phyloP scores from a whole-genome alignment of 2,113 vertebrate genomes.

The Sinocyclocheilus maitianheensis region DNA sequence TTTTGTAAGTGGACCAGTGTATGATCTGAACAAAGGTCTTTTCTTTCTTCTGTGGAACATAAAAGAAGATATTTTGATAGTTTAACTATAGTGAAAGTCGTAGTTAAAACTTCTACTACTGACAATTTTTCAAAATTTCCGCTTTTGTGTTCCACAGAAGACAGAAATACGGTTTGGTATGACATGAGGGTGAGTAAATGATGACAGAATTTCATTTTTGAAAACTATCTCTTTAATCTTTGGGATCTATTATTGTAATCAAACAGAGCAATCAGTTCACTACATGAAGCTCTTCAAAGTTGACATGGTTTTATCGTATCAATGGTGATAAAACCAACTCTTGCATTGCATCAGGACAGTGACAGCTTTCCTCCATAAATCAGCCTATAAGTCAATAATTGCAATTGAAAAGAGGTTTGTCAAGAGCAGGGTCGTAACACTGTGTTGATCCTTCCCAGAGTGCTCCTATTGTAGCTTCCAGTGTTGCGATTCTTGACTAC shows the following conservation, averaged over 20 bases:
- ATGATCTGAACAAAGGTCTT: background rate
- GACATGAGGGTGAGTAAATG: background rate
- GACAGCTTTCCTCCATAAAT: slow-evolving; percentile 33
- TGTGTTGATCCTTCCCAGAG: background rate
- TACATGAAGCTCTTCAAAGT: background rate
- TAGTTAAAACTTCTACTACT: background rate
- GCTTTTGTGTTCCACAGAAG: background rate
- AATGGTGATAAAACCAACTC: background rate
- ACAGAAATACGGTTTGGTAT: background rate
- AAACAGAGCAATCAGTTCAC: background rate
- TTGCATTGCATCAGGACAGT: slow-evolving; percentile 20
- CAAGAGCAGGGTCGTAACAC: slow-evolving; percentile 10
- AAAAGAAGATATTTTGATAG: background rate
- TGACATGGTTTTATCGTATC: background rate
- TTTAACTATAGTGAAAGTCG: slow-evolving; percentile 26
- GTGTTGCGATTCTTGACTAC: background rate
- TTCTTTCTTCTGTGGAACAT: background rate
- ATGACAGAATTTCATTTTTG: background rate
- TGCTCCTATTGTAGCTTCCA: background rate
- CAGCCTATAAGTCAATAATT: slow-evolving; percentile 37
- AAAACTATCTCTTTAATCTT: background rate
- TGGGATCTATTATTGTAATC: background rate
- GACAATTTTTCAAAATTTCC: background rate
- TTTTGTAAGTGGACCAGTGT: slow-evolving; percentile 46
- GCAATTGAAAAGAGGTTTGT: slow-evolving; percentile 9